Evolutionary conservation across 2,888 invertebrate genomes (phyloP), one percentile per base, ranked within the genome.

Genomic region (Fissipunctia ypsillon): DNA sequence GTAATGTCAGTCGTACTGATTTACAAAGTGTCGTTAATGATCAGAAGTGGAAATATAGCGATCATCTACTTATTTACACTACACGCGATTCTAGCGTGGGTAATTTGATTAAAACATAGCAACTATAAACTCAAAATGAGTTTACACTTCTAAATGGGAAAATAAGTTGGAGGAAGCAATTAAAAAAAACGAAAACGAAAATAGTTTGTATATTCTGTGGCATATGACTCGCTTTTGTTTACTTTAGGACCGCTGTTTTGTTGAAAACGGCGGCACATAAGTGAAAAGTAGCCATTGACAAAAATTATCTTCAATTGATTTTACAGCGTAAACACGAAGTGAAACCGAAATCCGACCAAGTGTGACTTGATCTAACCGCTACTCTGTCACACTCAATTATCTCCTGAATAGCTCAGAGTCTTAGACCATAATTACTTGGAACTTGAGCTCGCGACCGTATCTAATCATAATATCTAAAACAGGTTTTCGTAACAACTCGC

Each of bases 381-480:
- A 54, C 83, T 81, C 78, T 78, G 81, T 84, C 74, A 78, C 80
- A 81, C 78, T 81, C 68, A 83, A 78, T 83, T 83, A 83, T 84
- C 66, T 72, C 63, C 60, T 68, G 81, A 78, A 81, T 70, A 68
- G 72, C 73, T 69, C 63, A 59, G 41, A 77, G 67, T 57, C 74
- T 72, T 70, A 76, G 59, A 68, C 74, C 64, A 77, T 84, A 86
- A 83, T 84, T 78, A 75, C 69, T 72, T 74, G 75, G 57, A 76
- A 69, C 76, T 77, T 73, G 70, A 75, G 63, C 75, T 69, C 38
- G 67, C 61, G 65, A 67, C 77, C 81, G 76, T 77, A 78, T 83
- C 84, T 78, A 79, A 79, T 86, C 86, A 72, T 78, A 86, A 86
- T 85, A 75, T 84, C 67, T 69, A 73, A 75, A 84, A 83, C 86